Evolutionary conservation across 2,888 invertebrate genomes (phyloP), one percentile per base, ranked within the genome.

Genomic region (Keiferia lycopersicella): DNA sequence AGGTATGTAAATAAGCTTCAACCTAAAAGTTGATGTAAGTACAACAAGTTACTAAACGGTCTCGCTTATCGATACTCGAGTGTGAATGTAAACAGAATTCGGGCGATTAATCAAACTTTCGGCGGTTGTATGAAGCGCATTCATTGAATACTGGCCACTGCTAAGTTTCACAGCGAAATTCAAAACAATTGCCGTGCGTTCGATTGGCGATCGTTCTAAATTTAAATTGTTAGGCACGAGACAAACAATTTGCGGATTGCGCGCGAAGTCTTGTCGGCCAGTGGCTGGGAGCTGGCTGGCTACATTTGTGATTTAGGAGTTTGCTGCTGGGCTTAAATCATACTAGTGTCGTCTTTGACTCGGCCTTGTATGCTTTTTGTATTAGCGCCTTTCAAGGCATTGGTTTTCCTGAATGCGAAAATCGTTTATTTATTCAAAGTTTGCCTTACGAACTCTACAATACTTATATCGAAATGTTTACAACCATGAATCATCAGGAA

Each of bases 161-260:
- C 73, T 84, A 82, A 82, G 81, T 87, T 87, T 87, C 83, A 81
- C 78, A 78, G 81, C 78, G 82, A 78, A 79, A 86, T 84, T 83
- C 83, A 84, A 88, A 88, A 91, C 89, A 90, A 90, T 89, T 84
- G 86, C 76, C 70, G 74, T 70, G 79, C 82, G 39, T 53, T 62
- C 86, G 87, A 84, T 88, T 86, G 90, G 89, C 79, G 89, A 88
- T 88, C 81, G 85, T 86, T 84, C 91, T 91, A 91, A 88, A 91
- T 90, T 86, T 91, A 90, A 86, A 89, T 87, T 84, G 88, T 87
- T 88, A 87, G 84, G 84, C 84, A 81, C 86, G 84, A 80, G 84
- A 87, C 87, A 86, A 88, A 88, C 87, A 89, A 89, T 91, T 90
- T 86, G 88, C 81, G 89, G 87, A 87, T 86, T 85, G 88, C 86